phyloP scores from a whole-genome alignment of 1,140 invertebrate genomes.

The Theocolax elegans region DNA sequence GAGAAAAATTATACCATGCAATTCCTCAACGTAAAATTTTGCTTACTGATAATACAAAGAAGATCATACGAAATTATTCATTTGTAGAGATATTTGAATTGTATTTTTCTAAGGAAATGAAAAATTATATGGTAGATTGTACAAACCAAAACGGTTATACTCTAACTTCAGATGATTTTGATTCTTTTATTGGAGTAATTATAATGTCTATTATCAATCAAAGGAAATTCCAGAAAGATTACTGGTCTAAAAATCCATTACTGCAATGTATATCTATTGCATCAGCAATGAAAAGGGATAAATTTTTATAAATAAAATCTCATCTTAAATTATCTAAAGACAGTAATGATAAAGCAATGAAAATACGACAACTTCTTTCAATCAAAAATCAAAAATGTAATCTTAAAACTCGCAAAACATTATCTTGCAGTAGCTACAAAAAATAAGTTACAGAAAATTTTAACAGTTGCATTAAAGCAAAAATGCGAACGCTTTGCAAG shows the following conservation, averaged over 20 bases:
- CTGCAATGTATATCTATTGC: neutral
- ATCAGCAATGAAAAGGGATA: neutral
- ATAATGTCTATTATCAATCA: neutral
- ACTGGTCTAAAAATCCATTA: slow-evolving; percentile 13
- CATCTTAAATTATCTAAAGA: neutral
- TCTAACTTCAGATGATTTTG: neutral
- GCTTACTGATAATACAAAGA: neutral
- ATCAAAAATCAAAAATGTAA: neutral
- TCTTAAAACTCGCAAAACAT: too few relatives aligned
- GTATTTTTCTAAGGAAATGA: slow-evolving; percentile 8
- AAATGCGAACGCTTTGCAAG: too few relatives aligned
- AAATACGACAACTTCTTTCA: neutral
- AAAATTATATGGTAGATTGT: slow-evolving; percentile 6
- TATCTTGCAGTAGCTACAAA: too few relatives aligned
- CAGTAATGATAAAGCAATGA: neutral
- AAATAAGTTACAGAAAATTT: too few relatives aligned
- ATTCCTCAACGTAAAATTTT: neutral
- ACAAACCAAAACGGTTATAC: slow-evolving; percentile 1
- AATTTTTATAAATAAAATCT: slow-evolving; percentile 12
- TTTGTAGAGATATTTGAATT: slow-evolving; percentile 11
- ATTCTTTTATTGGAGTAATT: slow-evolving; percentile 7
- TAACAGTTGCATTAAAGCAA: too few relatives aligned
- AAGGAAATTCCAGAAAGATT: slow-evolving; percentile 14
- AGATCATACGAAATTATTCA: neutral
- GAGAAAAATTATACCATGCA: neutral